These are phyloP conservation scores for Lithobates sylvaticus DNA, from an alignment of 2,797 vertebrate species.

Conservation along the genomic window DNA sequence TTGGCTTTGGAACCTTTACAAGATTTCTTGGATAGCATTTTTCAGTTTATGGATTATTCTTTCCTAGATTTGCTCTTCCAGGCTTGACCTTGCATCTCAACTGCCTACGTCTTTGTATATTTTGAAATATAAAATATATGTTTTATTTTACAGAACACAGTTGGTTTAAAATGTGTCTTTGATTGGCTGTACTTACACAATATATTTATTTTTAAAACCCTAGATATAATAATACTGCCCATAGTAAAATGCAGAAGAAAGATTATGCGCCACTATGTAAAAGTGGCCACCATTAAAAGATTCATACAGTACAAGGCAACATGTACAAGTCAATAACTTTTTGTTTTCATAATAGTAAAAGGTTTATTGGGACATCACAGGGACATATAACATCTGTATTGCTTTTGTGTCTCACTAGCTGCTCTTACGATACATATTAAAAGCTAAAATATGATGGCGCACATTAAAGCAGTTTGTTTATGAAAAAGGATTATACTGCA, in stretches of 20 bases:
- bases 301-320: background rate
- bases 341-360: background rate
- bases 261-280: background rate
- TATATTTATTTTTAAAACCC: background rate
- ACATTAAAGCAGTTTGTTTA: conserved; percentile 42
- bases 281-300: background rate
- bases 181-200: background rate
- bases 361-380: conserved; percentile 19
- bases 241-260: background rate
- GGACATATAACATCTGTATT: background rate
- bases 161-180: background rate
- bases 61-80: too few species aligned
- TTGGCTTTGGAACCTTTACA: too few species aligned
- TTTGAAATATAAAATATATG: background rate
- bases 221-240: background rate
- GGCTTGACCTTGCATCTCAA: too few species aligned
- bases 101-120: too few species aligned
- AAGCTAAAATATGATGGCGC: conserved; percentile 16
- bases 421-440: conserved; percentile 23
- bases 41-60: too few species aligned
- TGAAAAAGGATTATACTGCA: conserved; percentile 45
- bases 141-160: background rate
- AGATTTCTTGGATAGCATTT: too few species aligned
- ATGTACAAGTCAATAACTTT: background rate
- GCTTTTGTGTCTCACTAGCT: conserved; percentile 4